These are phyloP conservation scores for Gallinago paraguaiae DNA, from an alignment of 2,113 vertebrate species.

Conservation along the genomic window DNA sequence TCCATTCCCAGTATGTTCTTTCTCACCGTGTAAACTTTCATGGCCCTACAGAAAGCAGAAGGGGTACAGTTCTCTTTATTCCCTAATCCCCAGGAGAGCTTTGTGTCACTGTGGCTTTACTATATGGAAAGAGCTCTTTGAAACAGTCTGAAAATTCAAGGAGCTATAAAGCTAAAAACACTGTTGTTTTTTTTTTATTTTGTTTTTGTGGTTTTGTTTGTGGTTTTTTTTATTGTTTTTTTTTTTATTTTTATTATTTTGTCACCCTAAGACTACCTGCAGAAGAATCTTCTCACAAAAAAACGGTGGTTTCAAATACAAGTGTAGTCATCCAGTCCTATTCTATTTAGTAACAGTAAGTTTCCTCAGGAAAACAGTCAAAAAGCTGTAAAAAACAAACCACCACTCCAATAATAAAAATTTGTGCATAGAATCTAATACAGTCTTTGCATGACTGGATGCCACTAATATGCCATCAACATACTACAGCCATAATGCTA, in stretches of 20 bases:
- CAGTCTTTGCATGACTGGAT: slow-evolving; percentile 55
- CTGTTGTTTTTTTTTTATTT: background rate
- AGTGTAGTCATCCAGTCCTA: slow-evolving; percentile 20
- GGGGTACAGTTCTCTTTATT: slow-evolving; percentile 13
- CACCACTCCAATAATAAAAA: slow-evolving; percentile 40
- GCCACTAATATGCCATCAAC: slow-evolving; percentile 51
- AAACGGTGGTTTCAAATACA: slow-evolving; percentile 46
- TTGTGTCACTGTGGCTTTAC: slow-evolving; percentile 35
- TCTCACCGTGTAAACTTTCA: slow-evolving; percentile 43
- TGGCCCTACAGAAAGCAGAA: slow-evolving; percentile 1
- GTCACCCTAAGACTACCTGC: slow-evolving; percentile 14
- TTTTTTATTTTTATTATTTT: background rate
- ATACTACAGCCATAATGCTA: slow-evolving; percentile 57
- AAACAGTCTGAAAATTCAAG: slow-evolving; percentile 53
- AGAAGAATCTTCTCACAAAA: slow-evolving; percentile 43
- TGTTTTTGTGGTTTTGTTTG: no score
- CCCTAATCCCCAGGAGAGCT: slow-evolving; percentile 12
- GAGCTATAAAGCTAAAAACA: slow-evolving; percentile 64
- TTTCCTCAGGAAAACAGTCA: slow-evolving; percentile 60
- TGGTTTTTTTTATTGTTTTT: background rate
- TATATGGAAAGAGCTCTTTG: slow-evolving; percentile 42
- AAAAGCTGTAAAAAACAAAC: slow-evolving; percentile 54
- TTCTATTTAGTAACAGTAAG: slow-evolving; percentile 34
- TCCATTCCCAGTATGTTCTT: background rate
- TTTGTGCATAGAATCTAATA: slow-evolving; percentile 67